These are phyloP conservation scores for Poecilia picta DNA, from an alignment of 2,797 vertebrate species.

Conservation along the genomic window DNA sequence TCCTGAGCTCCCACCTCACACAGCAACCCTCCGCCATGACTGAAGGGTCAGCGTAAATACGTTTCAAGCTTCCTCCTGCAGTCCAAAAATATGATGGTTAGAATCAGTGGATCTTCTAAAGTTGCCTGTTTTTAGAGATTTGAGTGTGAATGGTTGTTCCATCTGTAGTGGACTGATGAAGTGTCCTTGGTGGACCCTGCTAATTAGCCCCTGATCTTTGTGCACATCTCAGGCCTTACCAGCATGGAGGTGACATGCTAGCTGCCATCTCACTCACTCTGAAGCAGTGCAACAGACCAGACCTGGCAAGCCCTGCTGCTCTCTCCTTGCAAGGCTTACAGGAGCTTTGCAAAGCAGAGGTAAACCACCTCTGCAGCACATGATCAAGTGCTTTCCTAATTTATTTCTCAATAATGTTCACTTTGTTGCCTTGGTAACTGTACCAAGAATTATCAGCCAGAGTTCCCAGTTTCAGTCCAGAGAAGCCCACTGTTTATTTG, in stretches of 20 bases:
- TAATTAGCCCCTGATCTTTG: background rate
- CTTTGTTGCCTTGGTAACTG: background rate
- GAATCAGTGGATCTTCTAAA: background rate
- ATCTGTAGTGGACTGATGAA: background rate
- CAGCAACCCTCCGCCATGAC: too few relatives aligned
- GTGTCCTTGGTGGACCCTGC: background rate
- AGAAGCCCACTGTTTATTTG: background rate
- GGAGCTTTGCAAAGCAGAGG: conserved; percentile 93
- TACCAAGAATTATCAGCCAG: background rate
- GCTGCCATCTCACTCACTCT: conserved; percentile 88
- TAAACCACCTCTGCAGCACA: background rate
- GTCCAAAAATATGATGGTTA: background rate
- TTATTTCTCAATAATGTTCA: background rate
- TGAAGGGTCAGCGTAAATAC: too few relatives aligned
- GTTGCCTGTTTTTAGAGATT: background rate
- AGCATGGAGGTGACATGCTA: conserved; percentile 96
- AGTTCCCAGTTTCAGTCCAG: background rate
- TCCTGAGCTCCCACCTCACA: too few relatives aligned
- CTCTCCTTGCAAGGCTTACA: conserved; percentile 90
- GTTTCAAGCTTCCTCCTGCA: background rate
- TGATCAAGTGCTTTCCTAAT: background rate
- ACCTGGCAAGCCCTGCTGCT: conserved; percentile 88
- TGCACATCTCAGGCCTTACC: conserved; percentile 85
- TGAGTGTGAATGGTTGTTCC: background rate
- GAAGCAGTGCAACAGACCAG: conserved; percentile 85